Conservation (phyloP, 2,888 invertebrate genomes). For the Mythimna pallens region DNA sequence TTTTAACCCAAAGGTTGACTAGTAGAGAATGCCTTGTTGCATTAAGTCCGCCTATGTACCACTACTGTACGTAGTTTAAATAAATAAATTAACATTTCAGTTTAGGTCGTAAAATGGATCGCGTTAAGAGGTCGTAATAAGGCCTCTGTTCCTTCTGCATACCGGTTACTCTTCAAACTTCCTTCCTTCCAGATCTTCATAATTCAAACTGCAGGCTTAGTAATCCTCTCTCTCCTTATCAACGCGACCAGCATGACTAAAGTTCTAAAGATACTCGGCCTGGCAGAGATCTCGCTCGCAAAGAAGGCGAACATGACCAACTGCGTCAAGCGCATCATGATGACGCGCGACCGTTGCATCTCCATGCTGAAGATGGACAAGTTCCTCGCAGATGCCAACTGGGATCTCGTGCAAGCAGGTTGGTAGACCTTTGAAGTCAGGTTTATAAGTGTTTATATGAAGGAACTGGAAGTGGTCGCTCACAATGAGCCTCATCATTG, state of each 20-base stretch:
- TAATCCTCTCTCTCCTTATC: constrained; percentile 89
- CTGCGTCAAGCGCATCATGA: constrained; percentile 87
- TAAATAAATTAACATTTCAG: too few relatives aligned
- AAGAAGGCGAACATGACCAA: constrained; percentile 90
- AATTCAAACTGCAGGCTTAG: constrained; percentile 90
- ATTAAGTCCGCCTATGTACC: too few relatives aligned
- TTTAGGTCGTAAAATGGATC: too few relatives aligned
- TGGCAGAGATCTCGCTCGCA: constrained; percentile 87
- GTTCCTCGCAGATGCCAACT: constrained; percentile 92
- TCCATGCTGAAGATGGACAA: constrained; percentile 91
- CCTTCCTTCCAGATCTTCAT: constrained; percentile 81
- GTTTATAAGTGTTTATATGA: too few relatives aligned
- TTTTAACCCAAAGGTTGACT: too few relatives aligned
- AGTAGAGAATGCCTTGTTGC: too few relatives aligned
- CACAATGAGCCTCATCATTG: too few relatives aligned
- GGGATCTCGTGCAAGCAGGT: constrained; percentile 90
- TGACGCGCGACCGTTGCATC: constrained; percentile 86
- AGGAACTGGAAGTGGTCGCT: too few relatives aligned
- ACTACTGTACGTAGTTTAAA: too few relatives aligned
- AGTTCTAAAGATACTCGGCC: constrained; percentile 88
- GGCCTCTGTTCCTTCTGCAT: too few relatives aligned
- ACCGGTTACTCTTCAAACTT: neutral
- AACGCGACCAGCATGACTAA: constrained; percentile 90
- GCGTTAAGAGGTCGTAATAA: too few relatives aligned
- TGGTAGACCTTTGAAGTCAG: constrained; percentile 2